A percentile compares a stretch with the other conserved stretches of the same genome.
Conservation (phyloP, 2,113 vertebrate genomes). For the Tachysurus fulvidraco region DNA sequence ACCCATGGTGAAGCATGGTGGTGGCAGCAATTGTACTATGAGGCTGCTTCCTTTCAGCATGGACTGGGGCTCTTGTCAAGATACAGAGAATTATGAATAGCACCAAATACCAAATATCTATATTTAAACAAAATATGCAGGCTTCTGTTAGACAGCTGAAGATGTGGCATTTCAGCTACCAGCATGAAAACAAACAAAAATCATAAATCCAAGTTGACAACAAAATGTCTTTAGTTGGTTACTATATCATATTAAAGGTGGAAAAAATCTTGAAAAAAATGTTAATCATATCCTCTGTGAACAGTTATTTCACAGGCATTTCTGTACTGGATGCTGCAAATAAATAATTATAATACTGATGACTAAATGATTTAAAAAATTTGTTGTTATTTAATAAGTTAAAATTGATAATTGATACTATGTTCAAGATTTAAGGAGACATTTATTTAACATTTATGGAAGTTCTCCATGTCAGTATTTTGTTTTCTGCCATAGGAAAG, state of each 20-base stretch:
- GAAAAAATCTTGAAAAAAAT: too few relatives aligned
- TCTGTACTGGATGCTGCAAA: not conserved
- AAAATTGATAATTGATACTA: not conserved
- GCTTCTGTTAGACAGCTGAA: not conserved
- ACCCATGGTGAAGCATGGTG: not conserved
- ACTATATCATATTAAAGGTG: too few relatives aligned
- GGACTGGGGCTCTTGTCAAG: not conserved
- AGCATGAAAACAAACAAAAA: not conserved
- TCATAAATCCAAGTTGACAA: not conserved
- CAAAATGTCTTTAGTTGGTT: not conserved
- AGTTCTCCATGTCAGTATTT: not conserved
- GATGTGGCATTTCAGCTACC: not conserved
- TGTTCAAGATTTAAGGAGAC: not conserved
- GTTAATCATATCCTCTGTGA: not conserved
- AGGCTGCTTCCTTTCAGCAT: not conserved
- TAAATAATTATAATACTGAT: not conserved
- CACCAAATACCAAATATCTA: not conserved
- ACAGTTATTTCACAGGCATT: not conserved
- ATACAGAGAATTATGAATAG: not conserved
- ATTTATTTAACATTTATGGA: not conserved
- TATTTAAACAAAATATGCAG: not conserved
- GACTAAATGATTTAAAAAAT: not conserved
- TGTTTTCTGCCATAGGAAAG: not conserved
- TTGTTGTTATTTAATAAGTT: not conserved
- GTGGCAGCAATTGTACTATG: not conserved